These are phyloP conservation scores for Rhingia rostrata DNA, from an alignment of 2,888 invertebrate species.

Conservation along the genomic window DNA sequence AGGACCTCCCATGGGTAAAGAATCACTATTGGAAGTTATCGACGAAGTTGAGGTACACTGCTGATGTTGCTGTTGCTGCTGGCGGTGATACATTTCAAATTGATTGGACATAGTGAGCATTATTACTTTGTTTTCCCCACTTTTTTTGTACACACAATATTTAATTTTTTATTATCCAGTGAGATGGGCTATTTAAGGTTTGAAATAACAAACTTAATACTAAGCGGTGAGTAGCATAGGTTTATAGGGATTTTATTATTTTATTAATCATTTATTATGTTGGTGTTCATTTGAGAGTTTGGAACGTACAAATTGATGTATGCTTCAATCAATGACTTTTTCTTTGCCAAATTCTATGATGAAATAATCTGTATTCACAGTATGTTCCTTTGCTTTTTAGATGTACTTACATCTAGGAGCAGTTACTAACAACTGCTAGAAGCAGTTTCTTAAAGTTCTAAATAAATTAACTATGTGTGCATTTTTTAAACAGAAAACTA, in stretches of 20 bases:
- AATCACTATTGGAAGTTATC: constrained; percentile 44
- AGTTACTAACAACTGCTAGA: too few relatives aligned
- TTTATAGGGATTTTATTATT: not conserved
- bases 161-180: constrained; percentile 8
- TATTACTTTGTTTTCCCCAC: constrained; percentile 55
- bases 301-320: too few relatives aligned
- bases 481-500: too few relatives aligned
- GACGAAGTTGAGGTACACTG: constrained; percentile 39
- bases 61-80: constrained; percentile 49
- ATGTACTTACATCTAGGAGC: too few relatives aligned
- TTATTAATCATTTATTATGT: not conserved
- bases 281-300: not conserved
- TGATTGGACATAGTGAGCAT: constrained; percentile 73
- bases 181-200: constrained; percentile 2
- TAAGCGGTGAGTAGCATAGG: constrained; percentile 6
- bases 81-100: constrained; percentile 70
- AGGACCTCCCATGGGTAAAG: constrained; percentile 48
- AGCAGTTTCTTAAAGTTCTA: too few relatives aligned
- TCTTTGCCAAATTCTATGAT: not conserved
- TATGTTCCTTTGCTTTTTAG: too few relatives aligned
- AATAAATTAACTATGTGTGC: too few relatives aligned
- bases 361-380: not conserved
- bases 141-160: constrained; percentile 25
- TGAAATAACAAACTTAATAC: not conserved
- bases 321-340: too few relatives aligned